phyloP scores from a whole-genome alignment of 2,797 vertebrate genomes.

The Gobio occitaniae region DNA sequence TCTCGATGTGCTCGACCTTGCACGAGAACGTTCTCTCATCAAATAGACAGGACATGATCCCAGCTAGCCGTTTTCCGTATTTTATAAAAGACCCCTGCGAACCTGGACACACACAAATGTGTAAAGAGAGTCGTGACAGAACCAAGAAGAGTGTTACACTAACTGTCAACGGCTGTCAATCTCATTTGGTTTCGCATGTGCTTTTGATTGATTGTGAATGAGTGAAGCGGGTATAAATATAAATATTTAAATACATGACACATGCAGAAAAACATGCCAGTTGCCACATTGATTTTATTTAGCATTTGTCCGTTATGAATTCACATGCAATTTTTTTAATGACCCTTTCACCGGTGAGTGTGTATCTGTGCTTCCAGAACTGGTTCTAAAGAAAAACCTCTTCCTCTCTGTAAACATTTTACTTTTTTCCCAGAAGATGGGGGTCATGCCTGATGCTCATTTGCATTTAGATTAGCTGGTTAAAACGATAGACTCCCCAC shows the following conservation, averaged over 20 bases:
- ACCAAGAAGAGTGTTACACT: slow-evolving; percentile 16
- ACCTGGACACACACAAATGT: neutral
- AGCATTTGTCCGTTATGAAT: slow-evolving; percentile 2
- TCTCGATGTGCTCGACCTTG: slow-evolving; percentile 36
- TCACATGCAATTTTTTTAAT: neutral
- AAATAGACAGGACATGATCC: slow-evolving; percentile 51
- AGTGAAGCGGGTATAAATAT: neutral
- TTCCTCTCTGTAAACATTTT: slow-evolving; percentile 50
- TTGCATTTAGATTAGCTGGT: slow-evolving; percentile 64
- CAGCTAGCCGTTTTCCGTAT: slow-evolving; percentile 4
- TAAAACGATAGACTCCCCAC: slow-evolving; percentile 51
- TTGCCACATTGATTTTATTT: neutral
- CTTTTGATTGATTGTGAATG: slow-evolving; percentile 16
- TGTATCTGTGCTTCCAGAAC: slow-evolving; percentile 28
- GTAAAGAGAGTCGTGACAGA: neutral
- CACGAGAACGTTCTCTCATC: slow-evolving; percentile 45
- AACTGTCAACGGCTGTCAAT: slow-evolving; percentile 32
- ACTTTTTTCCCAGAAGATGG: slow-evolving; percentile 38
- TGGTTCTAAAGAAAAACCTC: slow-evolving; percentile 29
- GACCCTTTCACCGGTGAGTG: slow-evolving; percentile 2
- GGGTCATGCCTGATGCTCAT: slow-evolving; percentile 55
- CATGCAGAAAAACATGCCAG: neutral
- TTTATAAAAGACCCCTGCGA: slow-evolving; percentile 22
- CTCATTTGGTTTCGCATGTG: neutral
- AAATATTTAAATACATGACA: slow-evolving; percentile 16